Evolutionary conservation across 2,888 invertebrate genomes (phyloP).

Genomic region (Anodontia alba): DNA sequence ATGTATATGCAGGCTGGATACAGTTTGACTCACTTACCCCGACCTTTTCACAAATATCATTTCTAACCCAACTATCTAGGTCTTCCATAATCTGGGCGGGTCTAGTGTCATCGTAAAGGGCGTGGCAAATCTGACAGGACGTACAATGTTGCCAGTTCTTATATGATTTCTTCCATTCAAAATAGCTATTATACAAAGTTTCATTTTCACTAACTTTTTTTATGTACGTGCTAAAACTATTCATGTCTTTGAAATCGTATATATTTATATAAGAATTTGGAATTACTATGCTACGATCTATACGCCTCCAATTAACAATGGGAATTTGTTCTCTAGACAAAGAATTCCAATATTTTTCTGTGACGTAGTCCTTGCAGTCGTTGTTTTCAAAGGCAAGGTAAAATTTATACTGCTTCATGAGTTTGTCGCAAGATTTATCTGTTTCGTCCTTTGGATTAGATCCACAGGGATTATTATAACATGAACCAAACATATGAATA

Average conservation of each 20-base stretch:
- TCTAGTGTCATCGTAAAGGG: slow-evolving; percentile 58
- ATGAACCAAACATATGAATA: slow-evolving; percentile 70
- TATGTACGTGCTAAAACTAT: slow-evolving; percentile 57
- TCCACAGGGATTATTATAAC: slow-evolving; percentile 60
- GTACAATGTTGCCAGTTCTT: slow-evolving; percentile 53
- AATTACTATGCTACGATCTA: slow-evolving; percentile 33
- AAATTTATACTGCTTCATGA: slow-evolving; percentile 70
- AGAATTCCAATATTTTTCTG: slow-evolving; percentile 74
- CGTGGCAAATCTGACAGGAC: slow-evolving; percentile 69
- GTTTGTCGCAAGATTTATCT: slow-evolving; percentile 43
- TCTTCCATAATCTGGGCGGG: slow-evolving; percentile 51
- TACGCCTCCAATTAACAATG: slow-evolving; percentile 69
- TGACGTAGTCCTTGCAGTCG: slow-evolving; percentile 74
- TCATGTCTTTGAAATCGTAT: slow-evolving; percentile 58
- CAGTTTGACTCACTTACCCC: slow-evolving; percentile 54
- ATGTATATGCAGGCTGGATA: no score
- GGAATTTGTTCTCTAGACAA: slow-evolving; percentile 68
- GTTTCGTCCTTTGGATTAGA: slow-evolving; percentile 5
- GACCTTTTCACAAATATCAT: slow-evolving; percentile 58
- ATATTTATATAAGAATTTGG: slow-evolving; percentile 64
- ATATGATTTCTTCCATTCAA: slow-evolving; percentile 66
- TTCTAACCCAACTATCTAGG: slow-evolving; percentile 61
- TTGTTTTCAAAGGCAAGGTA: slow-evolving; percentile 73
- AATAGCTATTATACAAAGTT: slow-evolving; percentile 70
- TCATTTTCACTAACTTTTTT: slow-evolving; percentile 61